These are phyloP conservation scores for Vespertilio murinus DNA, from an alignment of 2,797 vertebrate species.

Conservation along the genomic window DNA sequence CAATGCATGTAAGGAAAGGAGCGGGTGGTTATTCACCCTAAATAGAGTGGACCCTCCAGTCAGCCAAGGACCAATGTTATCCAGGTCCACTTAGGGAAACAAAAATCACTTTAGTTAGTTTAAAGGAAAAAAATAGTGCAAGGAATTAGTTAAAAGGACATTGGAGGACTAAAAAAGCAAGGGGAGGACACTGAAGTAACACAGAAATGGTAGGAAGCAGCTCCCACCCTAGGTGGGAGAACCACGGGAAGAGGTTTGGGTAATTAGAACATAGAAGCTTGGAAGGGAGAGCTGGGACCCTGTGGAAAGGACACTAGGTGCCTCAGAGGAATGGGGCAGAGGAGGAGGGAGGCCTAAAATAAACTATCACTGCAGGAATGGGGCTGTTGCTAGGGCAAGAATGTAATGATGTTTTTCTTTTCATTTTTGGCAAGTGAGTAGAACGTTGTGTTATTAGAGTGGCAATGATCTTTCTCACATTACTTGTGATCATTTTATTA, in stretches of 20 bases:
- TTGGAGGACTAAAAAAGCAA: not conserved
- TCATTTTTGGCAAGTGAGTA: not conserved
- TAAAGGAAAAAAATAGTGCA: not conserved
- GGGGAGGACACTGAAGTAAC: not conserved
- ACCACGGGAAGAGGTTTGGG: not conserved
- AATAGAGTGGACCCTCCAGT: not conserved
- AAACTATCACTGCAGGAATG: not conserved
- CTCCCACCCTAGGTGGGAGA: not conserved
- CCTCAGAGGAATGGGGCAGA: not conserved
- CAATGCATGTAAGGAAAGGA: not conserved
- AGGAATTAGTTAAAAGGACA: not conserved
- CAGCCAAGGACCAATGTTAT: not conserved
- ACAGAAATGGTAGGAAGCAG: not conserved
- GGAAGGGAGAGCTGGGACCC: not conserved
- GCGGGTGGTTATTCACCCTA: not conserved
- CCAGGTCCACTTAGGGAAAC: not conserved
- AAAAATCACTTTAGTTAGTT: not conserved
- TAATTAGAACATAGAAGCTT: not conserved
- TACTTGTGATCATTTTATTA: not conserved
- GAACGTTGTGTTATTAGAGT: not conserved
- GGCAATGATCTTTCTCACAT: not conserved
- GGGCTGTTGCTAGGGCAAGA: not conserved
- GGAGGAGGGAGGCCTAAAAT: not conserved
- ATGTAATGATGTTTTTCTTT: not conserved
- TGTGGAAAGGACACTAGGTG: not conserved